Conservation (phyloP, 2,888 invertebrate species). For the Cerastis leucographa region DNA sequence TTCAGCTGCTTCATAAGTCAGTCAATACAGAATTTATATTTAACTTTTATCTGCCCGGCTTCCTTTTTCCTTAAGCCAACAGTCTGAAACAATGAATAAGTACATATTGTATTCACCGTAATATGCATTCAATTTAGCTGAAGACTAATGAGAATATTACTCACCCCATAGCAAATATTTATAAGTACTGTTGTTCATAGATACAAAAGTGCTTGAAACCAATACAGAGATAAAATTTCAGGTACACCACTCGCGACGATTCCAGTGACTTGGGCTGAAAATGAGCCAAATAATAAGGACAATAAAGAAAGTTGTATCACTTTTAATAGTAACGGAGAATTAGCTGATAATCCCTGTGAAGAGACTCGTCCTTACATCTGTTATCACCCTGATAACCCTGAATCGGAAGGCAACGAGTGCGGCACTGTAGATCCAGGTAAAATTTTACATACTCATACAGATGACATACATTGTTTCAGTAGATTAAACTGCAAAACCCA, state of each 20-base stretch:
- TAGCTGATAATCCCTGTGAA: background rate
- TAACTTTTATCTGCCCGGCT: background rate
- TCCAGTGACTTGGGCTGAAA: conserved; percentile 48
- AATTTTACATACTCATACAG: background rate
- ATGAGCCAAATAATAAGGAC: conserved; percentile 3
- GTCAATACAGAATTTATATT: background rate
- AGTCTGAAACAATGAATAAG: background rate
- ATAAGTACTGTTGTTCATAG: background rate
- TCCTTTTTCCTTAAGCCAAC: background rate
- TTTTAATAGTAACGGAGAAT: background rate
- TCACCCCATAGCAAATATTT: background rate
- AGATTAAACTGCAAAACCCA: background rate
- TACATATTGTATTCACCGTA: background rate
- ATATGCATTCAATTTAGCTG: background rate
- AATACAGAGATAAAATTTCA: conserved; percentile 19
- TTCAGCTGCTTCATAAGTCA: background rate
- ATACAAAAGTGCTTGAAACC: background rate
- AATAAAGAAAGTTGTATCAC: background rate
- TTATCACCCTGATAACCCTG: conserved; percentile 17
- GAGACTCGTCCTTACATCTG: conserved; percentile 41
- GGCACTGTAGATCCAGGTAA: conserved; percentile 57
- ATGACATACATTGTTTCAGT: background rate
- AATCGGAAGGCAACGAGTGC: conserved; percentile 38
- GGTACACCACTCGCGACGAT: conserved; percentile 53
- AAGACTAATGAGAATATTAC: background rate